Base-by-base conservation (phyloP, 1,140 invertebrate species). In the Drosophila santomea region DNA sequence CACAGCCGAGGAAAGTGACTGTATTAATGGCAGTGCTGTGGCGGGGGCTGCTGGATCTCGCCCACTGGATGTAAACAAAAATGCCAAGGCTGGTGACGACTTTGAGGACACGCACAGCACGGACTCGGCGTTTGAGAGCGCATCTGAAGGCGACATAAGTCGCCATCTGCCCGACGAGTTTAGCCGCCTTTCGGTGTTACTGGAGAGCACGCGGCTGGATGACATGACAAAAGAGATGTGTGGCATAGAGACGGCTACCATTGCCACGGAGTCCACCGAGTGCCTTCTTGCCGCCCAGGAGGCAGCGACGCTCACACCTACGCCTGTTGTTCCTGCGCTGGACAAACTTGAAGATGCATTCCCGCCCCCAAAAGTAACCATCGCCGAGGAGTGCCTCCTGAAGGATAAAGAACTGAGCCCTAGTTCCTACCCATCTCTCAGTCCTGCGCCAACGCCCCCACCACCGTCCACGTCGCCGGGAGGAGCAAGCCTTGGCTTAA, bases 31-130 rank as follows among this genome's bases (percentile, higher is more conserved):
- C 11, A 50, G 64, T 12, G 51, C 38, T 12, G 38, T 39, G 38
- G 66, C 43, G 4, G 57, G 50, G 1, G 41, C 78, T 4, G 64
- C 72, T 15, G 80, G 80, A 0, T 80, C 83, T 6, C 73, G 85
- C 7, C 85, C 84, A 4, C 28, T 90, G 36, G 91, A 92, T 32
- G 83, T 92, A 14, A 92, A 92, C 38, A 90, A 92, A 35, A 92
- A 92, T 41, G 79, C 82, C 25, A 80, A 50, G 20, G 54, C 54
- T 15, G 78, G 41, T 5, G 91, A 92, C 35, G 91, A 92, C 36
- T 92, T 81, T 25, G 91, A 92, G 66, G 91, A 92, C 57, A 92
- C 91, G 48, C 91, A 91, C 66, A 92, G 91, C 69, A 92, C 85
- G n/a, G 91, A 92, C 66, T 92, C 91, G 54, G 91, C 91, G 28